Evolutionary conservation across 37 sponge, comb jelly and placozoan species (phyloP), one percentile per base, ranked within the genome.

Genomic region (Theonella swinhoei): DNA sequence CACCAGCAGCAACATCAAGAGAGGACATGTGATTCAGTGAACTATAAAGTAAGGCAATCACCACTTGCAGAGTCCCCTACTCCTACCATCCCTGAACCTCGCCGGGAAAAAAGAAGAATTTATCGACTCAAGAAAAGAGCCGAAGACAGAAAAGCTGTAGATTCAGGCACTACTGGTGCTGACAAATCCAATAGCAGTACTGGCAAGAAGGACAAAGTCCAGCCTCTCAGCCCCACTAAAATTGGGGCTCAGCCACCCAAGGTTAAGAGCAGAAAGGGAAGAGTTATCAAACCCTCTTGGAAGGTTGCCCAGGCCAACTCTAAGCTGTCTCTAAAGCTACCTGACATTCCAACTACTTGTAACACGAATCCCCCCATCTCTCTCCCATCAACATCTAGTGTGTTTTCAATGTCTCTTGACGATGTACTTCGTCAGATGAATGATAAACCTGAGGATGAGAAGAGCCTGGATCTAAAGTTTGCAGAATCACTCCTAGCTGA

Each of bases 241-340:
- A n/a, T n/a, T n/a, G n/a, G n/a, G 54, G 7, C 54, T 14, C 7
- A 47, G 54, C 54, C 54, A 47, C 54, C 7, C 11, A 14, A 47
- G 54, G 54, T 47, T 7, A 47, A 47, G 54, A 47, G 54, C 54
- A 47, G 54, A 14, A 47, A 7, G 29, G 60, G 71, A 1, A 58
- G 71, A 65, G 41, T 38, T 31, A 68, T 70, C 71, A 70, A 70
- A 70, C 71, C 38, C 35, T 70, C 71, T 5, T 70, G 71, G 71
- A 70, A 70, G 38, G 38, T 70, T 4, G 36, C 22, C 7, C 54
- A 47, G 54, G 54, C 54, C 54, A 47, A 7, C 14, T 47, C 54
- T 17, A 17, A 7, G 54, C 54, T 47, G 54, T 47, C 54, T 14
- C 54, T 47, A 14, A 47, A 47, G 54, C 54, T 47, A 17, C 54